Conservation (phyloP, 92 coral and sea anemone species). For the Siderastrea siderea region DNA sequence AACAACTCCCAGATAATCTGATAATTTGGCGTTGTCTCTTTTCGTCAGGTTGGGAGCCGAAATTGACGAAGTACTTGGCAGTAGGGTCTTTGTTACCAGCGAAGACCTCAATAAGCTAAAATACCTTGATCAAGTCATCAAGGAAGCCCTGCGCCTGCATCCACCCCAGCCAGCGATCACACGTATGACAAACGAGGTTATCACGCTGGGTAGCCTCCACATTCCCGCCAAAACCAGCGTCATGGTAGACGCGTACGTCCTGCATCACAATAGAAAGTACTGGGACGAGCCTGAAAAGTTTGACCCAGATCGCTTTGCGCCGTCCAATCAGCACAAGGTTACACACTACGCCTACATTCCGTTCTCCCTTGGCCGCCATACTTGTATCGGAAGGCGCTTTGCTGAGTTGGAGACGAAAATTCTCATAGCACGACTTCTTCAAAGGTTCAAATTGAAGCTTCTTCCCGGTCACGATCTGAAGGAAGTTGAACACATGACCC, state of each 20-base stretch:
- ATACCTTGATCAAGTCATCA: constrained; percentile 81
- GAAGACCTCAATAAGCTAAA: constrained; percentile 81
- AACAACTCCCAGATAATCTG: no score
- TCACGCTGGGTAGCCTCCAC: constrained; percentile 72
- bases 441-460: constrained; percentile 72
- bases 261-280: constrained; percentile 85
- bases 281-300: constrained; percentile 93
- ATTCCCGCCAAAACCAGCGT: constrained; percentile 88
- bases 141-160: constrained; percentile 93
- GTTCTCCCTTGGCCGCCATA: constrained; percentile 85
- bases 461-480: constrained; percentile 82
- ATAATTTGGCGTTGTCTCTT: neutral
- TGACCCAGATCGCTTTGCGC: constrained; percentile 91
- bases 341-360: constrained; percentile 87
- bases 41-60: constrained; percentile 72
- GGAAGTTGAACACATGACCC: constrained; percentile 82
- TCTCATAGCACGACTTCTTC: constrained; percentile 75
- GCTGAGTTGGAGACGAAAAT: constrained; percentile 82
- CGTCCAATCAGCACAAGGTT: constrained; percentile 73
- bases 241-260: constrained; percentile 87
- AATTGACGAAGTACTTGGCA: constrained; percentile 85
- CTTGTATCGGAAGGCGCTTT: constrained; percentile 80
- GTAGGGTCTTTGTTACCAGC: constrained; percentile 70
- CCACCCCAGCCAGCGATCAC: constrained; percentile 94
- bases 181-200: constrained; percentile 78